Evolutionary conservation across 2,888 invertebrate genomes (phyloP).

Genomic region (Drosophila testacea): DNA sequence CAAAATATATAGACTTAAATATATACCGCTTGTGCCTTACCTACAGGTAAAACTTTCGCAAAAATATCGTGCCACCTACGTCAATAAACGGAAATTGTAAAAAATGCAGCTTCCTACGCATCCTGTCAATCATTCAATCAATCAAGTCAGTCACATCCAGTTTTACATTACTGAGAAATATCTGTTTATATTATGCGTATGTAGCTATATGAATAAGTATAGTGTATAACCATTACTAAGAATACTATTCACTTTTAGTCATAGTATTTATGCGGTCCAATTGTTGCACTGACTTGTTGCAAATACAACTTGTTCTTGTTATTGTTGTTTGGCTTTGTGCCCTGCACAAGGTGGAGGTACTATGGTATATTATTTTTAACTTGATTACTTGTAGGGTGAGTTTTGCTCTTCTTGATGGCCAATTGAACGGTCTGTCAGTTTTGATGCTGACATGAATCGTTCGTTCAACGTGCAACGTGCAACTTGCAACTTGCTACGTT

Average conservation of each 20-base stretch:
- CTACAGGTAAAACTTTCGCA: not conserved
- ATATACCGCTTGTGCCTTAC: not conserved
- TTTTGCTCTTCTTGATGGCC: constrained; percentile 30
- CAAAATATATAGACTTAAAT: not conserved
- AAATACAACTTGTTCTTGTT: not conserved
- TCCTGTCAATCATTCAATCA: constrained; percentile 9
- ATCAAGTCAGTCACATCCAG: not conserved
- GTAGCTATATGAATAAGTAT: too few species aligned
- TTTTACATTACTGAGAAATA: not conserved
- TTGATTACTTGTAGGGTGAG: constrained; percentile 21
- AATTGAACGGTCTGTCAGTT: constrained; percentile 38
- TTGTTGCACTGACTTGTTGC: not conserved
- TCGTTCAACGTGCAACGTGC: not conserved
- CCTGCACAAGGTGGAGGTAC: constrained; percentile 19
- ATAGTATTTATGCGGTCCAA: constrained; percentile 11
- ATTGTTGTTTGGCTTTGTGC: not conserved
- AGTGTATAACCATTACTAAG: constrained; percentile 3
- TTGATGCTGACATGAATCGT: constrained; percentile 17
- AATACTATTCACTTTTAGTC: constrained; percentile 7
- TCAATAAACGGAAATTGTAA: not conserved
- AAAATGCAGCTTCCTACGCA: not conserved
- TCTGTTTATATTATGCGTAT: not conserved
- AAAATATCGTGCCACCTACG: not conserved
- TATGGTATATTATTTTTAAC: constrained; percentile 42
- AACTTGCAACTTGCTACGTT: too few species aligned